A percentile compares a stretch with the other conserved stretches of the same genome.
These are phyloP conservation scores for Otolemur garnettii DNA, from an alignment of 2,113 vertebrate genomes.

Conservation along the genomic window DNA sequence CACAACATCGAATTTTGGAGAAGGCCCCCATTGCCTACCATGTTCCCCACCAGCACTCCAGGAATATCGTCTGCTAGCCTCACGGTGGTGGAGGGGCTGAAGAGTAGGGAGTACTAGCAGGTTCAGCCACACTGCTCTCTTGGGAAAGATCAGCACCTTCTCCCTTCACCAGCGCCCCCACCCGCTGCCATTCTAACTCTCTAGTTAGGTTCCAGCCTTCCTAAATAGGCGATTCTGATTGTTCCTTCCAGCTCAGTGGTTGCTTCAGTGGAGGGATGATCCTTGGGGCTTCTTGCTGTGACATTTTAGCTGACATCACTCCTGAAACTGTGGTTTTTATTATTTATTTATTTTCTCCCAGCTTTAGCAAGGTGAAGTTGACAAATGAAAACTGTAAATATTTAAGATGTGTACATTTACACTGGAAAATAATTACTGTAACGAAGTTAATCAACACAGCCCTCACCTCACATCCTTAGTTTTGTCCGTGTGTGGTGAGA, in stretches of 20 bases:
- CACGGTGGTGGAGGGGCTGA: not conserved
- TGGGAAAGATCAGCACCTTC: not conserved
- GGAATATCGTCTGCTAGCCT: accelerated
- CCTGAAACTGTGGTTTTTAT: not conserved
- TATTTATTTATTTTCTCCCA: not conserved
- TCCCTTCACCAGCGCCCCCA: not conserved
- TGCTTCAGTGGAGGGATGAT: not conserved
- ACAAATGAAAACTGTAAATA: not conserved
- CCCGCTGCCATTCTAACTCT: accelerated
- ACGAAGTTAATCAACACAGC: not conserved
- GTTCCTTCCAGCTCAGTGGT: not conserved
- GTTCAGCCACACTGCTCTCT: not conserved
- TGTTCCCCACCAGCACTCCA: too few relatives aligned
- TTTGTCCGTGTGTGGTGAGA: not conserved
- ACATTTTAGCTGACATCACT: not conserved
- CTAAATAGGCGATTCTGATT: not conserved
- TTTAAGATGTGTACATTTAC: not conserved
- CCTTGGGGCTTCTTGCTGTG: not conserved
- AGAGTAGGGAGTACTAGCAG: not conserved
- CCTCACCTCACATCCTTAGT: not conserved
- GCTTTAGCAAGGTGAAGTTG: not conserved
- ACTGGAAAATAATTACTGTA: not conserved
- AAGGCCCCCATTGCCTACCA: not conserved
- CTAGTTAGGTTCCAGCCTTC: not conserved
- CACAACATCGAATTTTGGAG: not conserved